These are phyloP conservation scores for Asarcornis scutulata DNA, from an alignment of 2,113 vertebrate genomes.

Conservation along the genomic window DNA sequence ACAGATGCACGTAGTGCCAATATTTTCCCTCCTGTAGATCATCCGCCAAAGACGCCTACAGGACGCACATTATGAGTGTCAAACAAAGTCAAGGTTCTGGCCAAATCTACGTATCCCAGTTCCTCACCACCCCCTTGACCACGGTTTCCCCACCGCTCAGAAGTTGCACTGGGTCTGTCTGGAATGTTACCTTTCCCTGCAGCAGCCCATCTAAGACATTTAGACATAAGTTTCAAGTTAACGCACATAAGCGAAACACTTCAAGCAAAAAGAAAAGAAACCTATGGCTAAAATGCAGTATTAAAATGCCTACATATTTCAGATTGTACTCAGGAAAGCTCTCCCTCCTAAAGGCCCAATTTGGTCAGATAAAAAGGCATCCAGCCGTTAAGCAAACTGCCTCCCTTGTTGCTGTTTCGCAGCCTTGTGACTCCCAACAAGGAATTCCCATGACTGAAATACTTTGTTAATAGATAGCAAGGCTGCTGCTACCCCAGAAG, in stretches of 20 bases:
- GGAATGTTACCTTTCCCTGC: too few species aligned
- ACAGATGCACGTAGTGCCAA: background rate
- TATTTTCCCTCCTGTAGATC: background rate
- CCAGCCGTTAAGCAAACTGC: background rate
- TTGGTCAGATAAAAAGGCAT: background rate
- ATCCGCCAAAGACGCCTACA: background rate
- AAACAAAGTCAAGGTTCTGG: background rate
- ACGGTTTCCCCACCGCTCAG: background rate
- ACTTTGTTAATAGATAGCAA: background rate
- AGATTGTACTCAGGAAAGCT: background rate
- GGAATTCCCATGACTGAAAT: background rate
- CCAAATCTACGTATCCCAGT: rapidly evolving
- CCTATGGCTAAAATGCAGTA: background rate
- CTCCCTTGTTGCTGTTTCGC: background rate
- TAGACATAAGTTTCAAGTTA: background rate
- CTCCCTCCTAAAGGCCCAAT: background rate
- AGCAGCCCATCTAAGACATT: background rate
- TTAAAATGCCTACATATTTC: background rate
- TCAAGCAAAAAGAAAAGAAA: background rate
- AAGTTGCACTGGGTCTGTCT: background rate
- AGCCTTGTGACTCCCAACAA: background rate
- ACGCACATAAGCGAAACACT: background rate
- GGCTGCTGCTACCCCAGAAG: background rate
- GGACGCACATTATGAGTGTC: background rate
- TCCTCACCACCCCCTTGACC: background rate